Evolutionary conservation across 2,113 vertebrate genomes (phyloP).

Genomic region (Pedionomus torquatus): DNA sequence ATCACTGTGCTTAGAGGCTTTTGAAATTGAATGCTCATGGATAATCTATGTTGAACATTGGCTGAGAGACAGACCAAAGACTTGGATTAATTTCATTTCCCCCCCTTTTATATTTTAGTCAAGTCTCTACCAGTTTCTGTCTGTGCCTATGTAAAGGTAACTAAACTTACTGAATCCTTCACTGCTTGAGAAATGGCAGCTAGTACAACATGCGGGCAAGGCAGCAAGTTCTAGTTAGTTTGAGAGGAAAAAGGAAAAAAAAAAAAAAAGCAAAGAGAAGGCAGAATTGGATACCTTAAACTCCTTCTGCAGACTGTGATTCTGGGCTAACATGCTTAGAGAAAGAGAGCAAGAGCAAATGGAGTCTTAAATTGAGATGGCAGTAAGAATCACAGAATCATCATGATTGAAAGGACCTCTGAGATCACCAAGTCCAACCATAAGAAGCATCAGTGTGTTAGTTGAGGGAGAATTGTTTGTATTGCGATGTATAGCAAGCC

Average conservation of each 20-base stretch:
- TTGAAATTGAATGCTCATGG: background rate
- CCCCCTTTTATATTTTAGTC: background rate
- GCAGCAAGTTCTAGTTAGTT: background rate
- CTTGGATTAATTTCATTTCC: background rate
- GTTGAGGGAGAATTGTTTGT: background rate
- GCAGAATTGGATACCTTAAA: background rate
- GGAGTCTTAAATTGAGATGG: fast-evolving
- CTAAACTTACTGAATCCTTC: background rate
- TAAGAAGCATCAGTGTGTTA: background rate
- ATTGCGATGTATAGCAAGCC: fast-evolving
- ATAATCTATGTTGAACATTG: background rate
- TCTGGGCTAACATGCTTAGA: background rate
- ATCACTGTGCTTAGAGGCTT: background rate
- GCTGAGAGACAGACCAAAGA: background rate
- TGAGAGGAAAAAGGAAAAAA: fast-evolving
- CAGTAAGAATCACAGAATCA: background rate
- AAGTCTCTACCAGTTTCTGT: background rate
- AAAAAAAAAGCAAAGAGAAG: background rate
- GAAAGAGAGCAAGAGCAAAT: background rate
- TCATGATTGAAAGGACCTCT: no score
- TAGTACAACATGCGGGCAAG: background rate
- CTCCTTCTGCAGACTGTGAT: background rate
- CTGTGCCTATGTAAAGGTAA: background rate
- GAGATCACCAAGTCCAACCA: no score
- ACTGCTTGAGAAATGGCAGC: background rate